Conservation (phyloP, 2,113 vertebrate species). For the Tychaedon coryphoeus region DNA sequence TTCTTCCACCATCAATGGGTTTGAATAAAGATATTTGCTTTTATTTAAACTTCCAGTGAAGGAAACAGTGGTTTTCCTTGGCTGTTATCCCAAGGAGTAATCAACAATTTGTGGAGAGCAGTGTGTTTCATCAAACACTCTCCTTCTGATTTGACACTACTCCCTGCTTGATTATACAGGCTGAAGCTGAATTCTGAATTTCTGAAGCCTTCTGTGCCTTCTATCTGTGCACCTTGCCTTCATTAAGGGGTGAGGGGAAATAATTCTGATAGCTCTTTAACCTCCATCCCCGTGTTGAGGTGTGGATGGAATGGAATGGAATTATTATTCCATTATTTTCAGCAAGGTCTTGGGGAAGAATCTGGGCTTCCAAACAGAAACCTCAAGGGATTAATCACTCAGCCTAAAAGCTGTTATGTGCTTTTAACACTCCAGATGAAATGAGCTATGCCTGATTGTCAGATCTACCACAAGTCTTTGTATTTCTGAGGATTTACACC, state of each 20-base stretch:
- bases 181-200: not conserved
- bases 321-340: not conserved
- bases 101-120: not conserved
- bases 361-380: not conserved
- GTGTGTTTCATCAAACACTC: not conserved
- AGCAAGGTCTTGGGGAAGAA: not conserved
- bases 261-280: not conserved
- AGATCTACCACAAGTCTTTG: not conserved
- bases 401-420: not conserved
- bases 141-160: not conserved
- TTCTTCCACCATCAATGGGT: not conserved
- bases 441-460: not conserved
- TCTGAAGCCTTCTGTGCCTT: not conserved
- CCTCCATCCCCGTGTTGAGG: not conserved
- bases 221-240: not conserved
- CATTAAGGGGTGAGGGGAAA: not conserved
- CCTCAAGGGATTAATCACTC: not conserved
- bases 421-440: slow-evolving; percentile 21
- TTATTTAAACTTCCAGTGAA: not conserved
- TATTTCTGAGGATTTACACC: not conserved
- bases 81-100: not conserved
- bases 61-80: not conserved
- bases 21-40: not conserved
- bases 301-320: not conserved
- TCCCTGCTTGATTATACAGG: not conserved